Evolutionary conservation across 2,113 vertebrate genomes (phyloP).

Genomic region (Ceyx melanurus): DNA sequence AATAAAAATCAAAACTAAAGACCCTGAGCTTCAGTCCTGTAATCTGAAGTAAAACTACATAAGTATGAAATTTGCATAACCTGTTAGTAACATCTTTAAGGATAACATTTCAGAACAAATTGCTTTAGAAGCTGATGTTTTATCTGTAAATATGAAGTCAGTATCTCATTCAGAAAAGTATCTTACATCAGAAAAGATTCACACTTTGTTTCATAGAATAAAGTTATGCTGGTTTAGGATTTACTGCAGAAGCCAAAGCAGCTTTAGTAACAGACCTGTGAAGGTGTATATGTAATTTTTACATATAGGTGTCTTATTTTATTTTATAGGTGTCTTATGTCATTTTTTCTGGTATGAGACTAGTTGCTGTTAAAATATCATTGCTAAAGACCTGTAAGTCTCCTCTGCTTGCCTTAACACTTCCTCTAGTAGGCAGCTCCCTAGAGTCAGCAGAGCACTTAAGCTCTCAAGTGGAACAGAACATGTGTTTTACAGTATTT

Average conservation of each 20-base stretch:
- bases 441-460: background rate
- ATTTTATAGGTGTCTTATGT: background rate
- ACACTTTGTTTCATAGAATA: background rate
- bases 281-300: background rate
- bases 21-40: background rate
- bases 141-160: background rate
- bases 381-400: background rate
- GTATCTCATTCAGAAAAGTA: background rate
- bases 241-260: background rate
- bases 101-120: background rate
- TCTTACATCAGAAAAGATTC: background rate
- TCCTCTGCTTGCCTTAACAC: background rate
- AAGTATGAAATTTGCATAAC: background rate
- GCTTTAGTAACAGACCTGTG: background rate
- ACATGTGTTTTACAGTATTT: slow-evolving; percentile 32
- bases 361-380: background rate
- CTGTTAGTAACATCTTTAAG: background rate
- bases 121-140: background rate
- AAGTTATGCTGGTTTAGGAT: background rate
- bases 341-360: background rate
- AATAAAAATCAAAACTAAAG: background rate
- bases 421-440: background rate
- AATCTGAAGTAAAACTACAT: background rate
- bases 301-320: background rate
- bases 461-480: slow-evolving; percentile 53